Base-by-base conservation (phyloP, 2,888 invertebrate species). In the Parnassius apollo region DNA sequence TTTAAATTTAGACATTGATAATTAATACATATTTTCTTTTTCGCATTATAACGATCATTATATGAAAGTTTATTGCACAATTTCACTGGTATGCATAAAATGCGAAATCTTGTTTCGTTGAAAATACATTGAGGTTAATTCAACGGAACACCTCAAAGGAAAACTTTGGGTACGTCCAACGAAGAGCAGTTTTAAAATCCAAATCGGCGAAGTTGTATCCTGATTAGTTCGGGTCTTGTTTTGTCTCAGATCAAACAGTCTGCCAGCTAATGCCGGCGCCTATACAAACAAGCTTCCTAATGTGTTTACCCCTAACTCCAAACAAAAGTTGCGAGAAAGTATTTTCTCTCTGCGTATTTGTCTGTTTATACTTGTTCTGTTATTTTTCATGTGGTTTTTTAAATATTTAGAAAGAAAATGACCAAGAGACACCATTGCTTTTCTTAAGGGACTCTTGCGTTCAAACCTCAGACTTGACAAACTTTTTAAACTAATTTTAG, bases 301-400 rank as follows among this genome's bases (percentile, higher is more conserved):
- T 90, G 90, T 88, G 89, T 89, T 90, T 90, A 85, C 87, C 80
- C 81, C 77, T 81, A 82, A 86, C 82, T 82, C 81, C 84, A 85
- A 89, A 88, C 88, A 88, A 84, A 85, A 86, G 82, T 84, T 85
- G 78, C 76, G 74, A 77, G 77, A 80, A 76, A 53, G 74, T 72
- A 72, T 71, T 75, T 73, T 71, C 44, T 58, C 50, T 51, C 35
- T 65, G 69, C 75, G 71, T 70, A 58, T 76, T 80, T 77, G 74
- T 74, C 74, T 78, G 77, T 77, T 75, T 74, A 76, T 77, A 77
- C 75, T 72, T 68, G 66, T 70, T 67, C 65, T 70, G 69, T 70
- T 72, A 72, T 71, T 75, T 75, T 74, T 73, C 69, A 74, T 72
- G 71, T 63, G 74, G 69, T 70, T 71, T 74, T 75, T 44, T 11